Base-by-base conservation (phyloP, 2,888 invertebrate genomes). In the Vesta saturnalis region DNA sequence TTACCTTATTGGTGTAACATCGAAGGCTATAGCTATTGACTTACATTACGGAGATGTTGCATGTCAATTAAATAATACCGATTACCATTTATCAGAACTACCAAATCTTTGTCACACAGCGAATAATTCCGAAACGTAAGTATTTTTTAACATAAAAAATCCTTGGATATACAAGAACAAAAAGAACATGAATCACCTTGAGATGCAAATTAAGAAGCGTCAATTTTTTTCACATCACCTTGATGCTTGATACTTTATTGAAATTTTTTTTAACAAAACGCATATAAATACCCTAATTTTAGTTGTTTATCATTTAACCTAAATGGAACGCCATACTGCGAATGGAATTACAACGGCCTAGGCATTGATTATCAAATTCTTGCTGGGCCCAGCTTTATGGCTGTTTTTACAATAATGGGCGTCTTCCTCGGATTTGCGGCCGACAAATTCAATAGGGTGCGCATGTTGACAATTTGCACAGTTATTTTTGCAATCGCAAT, bases 291-390 rank as follows among this genome's bases (percentile, higher is more conserved):
- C n/a, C n/a, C n/a, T n/a, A n/a, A 14, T 76, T 76, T 43, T 84
- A 93, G 92, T 77, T 94, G 93, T 81, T 83, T 84, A 71, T 85
- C 88, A 0, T 85, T 91, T 54, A 87, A 87, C 63, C 76, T 91
- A 57, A 94, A 94, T 77, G 94, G 92, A 0, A 90, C 90, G 0
- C 79, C 85, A 4, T 94, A 93, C 82, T 97, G 97, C 85, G 93
- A 94, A 80, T 97, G 96, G 96, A 93, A 92, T 80, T 95, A 95
- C 87, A 96, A 94, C 80, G 97, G 97, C 0, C 87, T 96, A 62
- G 97, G 96, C 10, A 87, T 95, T 69, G 94, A 95, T 81, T 97
- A 97, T 84, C 96, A 97, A 85, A 90, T 96, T 71, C 85, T 97
- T 69, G 96, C 96, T 0, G 97, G 97, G 0, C 96, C 97, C 0